A percentile compares a stretch with the other conserved stretches of the same genome.
Conservation (phyloP, 2,113 vertebrate species). For the Tringa solitaria region DNA sequence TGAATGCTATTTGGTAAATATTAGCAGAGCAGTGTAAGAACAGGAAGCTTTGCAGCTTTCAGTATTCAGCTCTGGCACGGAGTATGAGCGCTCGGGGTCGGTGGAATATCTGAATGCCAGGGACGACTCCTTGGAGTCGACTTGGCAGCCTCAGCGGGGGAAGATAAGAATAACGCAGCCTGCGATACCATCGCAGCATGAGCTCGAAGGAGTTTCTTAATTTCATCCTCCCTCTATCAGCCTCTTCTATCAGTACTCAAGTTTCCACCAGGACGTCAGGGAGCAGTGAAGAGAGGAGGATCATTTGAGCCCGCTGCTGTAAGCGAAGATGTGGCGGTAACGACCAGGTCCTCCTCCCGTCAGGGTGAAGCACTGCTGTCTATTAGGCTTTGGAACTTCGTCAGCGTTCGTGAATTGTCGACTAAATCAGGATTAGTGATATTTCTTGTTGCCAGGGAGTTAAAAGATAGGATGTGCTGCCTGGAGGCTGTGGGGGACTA, state of each 20-base stretch:
- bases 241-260: neutral
- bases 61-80: neutral
- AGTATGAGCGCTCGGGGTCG: fast-evolving
- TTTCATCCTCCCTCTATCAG: neutral
- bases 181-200: fast-evolving
- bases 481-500: neutral
- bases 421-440: neutral
- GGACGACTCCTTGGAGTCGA: neutral
- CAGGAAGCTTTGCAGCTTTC: neutral
- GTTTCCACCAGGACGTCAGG: neutral
- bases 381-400: neutral
- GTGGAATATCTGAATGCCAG: neutral
- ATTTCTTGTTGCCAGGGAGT: neutral
- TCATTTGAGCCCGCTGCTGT: neutral
- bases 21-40: neutral
- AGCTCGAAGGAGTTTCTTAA: neutral
- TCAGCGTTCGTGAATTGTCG: fast-evolving
- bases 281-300: neutral
- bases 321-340: neutral
- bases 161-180: neutral
- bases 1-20: neutral
- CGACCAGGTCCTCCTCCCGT: neutral
- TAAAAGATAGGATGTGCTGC: neutral
- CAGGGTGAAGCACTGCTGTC: neutral
- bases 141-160: neutral